Conservation (phyloP, 2,888 invertebrate genomes). For the Acronicta aceris region DNA sequence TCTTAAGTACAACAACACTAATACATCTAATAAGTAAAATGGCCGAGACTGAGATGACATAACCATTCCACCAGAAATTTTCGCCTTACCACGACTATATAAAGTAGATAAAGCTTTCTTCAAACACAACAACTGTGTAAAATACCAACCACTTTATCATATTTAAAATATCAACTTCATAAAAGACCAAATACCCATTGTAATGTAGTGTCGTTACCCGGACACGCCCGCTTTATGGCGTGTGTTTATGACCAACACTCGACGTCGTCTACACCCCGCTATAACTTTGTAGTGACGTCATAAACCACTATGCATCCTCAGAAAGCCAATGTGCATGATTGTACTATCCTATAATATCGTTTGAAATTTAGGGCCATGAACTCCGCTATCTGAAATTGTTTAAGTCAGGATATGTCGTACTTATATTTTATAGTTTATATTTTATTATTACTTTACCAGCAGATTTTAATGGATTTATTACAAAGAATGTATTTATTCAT, state of each 20-base stretch:
- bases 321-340: slow-evolving; percentile 58
- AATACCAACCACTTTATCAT: slow-evolving; percentile 20
- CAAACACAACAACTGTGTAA: slow-evolving; percentile 17
- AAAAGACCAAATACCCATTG: slow-evolving; percentile 47
- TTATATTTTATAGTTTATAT: not conserved
- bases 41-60: no score
- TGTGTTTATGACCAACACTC: slow-evolving; percentile 65
- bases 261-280: slow-evolving; percentile 61
- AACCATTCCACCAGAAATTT: no score
- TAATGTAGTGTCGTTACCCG: slow-evolving; percentile 51
- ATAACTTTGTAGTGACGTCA: slow-evolving; percentile 67
- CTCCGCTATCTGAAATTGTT: slow-evolving; percentile 27
- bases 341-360: slow-evolving; percentile 35
- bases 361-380: slow-evolving; percentile 28
- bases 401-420: not conserved
- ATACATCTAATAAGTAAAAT: no score
- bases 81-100: no score
- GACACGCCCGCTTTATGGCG: slow-evolving; percentile 61
- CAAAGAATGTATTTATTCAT: no score
- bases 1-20: no score
- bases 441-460: no score
- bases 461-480: no score
- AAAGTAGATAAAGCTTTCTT: not conserved
- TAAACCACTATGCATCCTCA: slow-evolving; percentile 62
- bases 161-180: slow-evolving; percentile 49